Base-by-base conservation (phyloP, 2,888 invertebrate genomes). In the Callimorpha dominula region DNA sequence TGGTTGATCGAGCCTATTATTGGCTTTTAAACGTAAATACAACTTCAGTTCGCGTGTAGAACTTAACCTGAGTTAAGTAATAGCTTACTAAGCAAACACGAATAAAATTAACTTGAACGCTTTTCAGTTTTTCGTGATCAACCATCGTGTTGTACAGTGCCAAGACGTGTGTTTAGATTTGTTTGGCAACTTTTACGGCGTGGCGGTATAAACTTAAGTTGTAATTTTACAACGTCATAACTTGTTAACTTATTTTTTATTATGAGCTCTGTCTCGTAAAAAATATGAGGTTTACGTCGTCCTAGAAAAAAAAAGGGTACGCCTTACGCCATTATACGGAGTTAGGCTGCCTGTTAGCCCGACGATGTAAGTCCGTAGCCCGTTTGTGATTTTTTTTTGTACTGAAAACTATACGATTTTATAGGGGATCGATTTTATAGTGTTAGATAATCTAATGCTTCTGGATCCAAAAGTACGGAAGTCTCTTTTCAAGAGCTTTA, bases 41-140 rank as follows among this genome's bases (percentile, higher is more conserved):
- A 76, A 71, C 62, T 77, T 74, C 72, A 76, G 73, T 75, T 89
- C 82, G 88, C 89, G 88, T 88, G 88, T 78, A 65, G 66, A 67
- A 82, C 72, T 79, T 82, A 76, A 83, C 78, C 78, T 70, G 73
- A 78, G 81, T 85, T 87, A 85, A 87, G 85, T 87, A 85, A 86
- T 84, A 87, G 86, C 78, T 82, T 76, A 83, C 85, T 85, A 86
- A 85, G 83, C 74, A 71, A 76, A 85, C 86, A 88, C 84, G 86
- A 83, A 85, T 82, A 82, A 84, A 85, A 84, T 87, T 86, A 87
- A 81, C 81, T 81, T 73, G 73, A 85, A 71, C 62, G 76, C 74
- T 76, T 81, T 74, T 75, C 80, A 54, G 57, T 82, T 57, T 74
- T 71, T 46, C 68, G 69, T 77, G 71, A 73, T 60, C 67, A 66